Base-by-base conservation (phyloP, 2,888 invertebrate species). In the Drosophila ochracea region DNA sequence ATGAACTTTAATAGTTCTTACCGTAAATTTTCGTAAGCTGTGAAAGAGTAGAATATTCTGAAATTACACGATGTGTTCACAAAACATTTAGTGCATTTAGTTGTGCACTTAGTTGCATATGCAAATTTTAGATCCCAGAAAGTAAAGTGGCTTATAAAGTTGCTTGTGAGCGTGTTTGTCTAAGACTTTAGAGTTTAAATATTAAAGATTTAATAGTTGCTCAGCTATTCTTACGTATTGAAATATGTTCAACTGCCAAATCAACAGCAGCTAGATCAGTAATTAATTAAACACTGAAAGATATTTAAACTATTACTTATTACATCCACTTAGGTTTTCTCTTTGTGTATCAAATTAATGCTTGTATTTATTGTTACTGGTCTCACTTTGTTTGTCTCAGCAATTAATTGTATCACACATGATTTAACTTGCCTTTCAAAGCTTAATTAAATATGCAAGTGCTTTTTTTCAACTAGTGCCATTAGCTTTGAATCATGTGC, bases 401-500 rank as follows among this genome's bases (percentile, higher is more conserved):
- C 58, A 43, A 43, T 30, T 31, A 31, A 31, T 57, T 57, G n/a
- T 39, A 28, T 39, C 5, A 1, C 39, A 57, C 39, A 13, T 13
- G 37, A 31, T 21, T 39, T 65, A 16, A 52, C 19, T 52, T 39
- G 39, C 19, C 33, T 25, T 7, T 30, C 28, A 52, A 25, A 50
- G 53, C 53, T 54, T 54, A 71, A 60, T 54, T 39, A 47, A 71
- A 41, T 41, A 25, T 25, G 31, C 30, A 41, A 71, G 16, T 49
- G 72, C 25, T 25, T 37, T 37, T 30, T 47, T 47, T 13, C 16
- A 47, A 47, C 60, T 21, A 33, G 69, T 54, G 53, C 41, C 39
- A 55, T 62, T 62, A 53, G 30, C 54, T 60, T 68, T 35, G 61
- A 53, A 67, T 52, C 73, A 59, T 57, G 30, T 30, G 49, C 60